Evolutionary conservation across 1,140 invertebrate species (phyloP).

Genomic region (Drosophila seguyi): DNA sequence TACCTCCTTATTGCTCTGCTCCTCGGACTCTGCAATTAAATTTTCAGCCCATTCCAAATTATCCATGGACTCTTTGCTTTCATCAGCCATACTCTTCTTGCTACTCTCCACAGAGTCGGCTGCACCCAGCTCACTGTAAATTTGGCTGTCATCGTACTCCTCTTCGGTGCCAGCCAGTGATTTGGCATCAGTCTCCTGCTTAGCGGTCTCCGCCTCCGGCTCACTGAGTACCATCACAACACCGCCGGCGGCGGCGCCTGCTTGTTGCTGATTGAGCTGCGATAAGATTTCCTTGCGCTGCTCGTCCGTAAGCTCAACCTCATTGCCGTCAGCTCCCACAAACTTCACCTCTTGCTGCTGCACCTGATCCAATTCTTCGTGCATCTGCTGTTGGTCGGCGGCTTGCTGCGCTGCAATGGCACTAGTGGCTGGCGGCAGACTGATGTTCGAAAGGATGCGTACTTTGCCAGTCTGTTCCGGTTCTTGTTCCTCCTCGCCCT

Average conservation of each 20-base stretch:
- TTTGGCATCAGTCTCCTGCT: slow-evolving; percentile 55
- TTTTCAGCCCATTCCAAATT: slow-evolving; percentile 83
- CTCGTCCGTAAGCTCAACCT: slow-evolving; percentile 79
- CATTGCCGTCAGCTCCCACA: slow-evolving; percentile 80
- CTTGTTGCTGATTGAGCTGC: slow-evolving; percentile 80
- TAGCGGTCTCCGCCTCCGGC: slow-evolving; percentile 48
- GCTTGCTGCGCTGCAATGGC: slow-evolving; percentile 52
- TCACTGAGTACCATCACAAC: slow-evolving; percentile 84
- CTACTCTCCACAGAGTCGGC: slow-evolving; percentile 53
- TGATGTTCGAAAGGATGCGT: slow-evolving; percentile 86
- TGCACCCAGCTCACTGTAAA: slow-evolving; percentile 69
- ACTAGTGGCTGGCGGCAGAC: slow-evolving; percentile 78
- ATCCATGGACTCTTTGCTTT: slow-evolving; percentile 78
- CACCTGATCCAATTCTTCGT: slow-evolving; percentile 69
- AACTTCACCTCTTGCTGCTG: slow-evolving; percentile 78
- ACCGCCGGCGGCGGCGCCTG: slow-evolving; percentile 69
- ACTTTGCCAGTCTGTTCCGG: slow-evolving; percentile 81
- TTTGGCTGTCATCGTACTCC: slow-evolving; percentile 79
- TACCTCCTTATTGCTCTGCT: slow-evolving; percentile 73
- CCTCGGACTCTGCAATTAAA: slow-evolving; percentile 70
- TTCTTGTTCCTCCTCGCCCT: slow-evolving; percentile 46
- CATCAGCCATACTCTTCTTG: slow-evolving; percentile 66
- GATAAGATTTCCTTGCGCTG: slow-evolving; percentile 83
- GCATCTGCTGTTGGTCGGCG: slow-evolving; percentile 54
- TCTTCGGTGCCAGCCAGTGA: slow-evolving; percentile 64